phyloP scores from a whole-genome alignment of 2,113 vertebrate species.

The Saccopteryx bilineata region DNA sequence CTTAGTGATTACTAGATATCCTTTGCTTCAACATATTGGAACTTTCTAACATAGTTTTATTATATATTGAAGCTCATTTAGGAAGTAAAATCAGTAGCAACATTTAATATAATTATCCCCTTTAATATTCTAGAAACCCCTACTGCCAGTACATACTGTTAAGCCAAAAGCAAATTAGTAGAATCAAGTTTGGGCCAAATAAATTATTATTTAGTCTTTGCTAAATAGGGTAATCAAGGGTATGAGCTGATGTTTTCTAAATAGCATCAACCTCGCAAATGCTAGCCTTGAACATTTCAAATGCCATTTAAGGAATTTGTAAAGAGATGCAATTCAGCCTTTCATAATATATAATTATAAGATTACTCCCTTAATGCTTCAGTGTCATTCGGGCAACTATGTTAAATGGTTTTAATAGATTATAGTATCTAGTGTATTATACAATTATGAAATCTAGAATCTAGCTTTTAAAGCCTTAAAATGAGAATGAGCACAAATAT shows the following conservation, averaged over 20 bases:
- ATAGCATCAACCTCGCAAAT: not conserved
- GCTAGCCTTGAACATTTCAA: not conserved
- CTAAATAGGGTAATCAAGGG: not conserved
- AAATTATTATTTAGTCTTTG: not conserved
- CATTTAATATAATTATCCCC: not conserved
- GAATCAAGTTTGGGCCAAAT: not conserved
- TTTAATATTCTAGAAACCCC: not conserved
- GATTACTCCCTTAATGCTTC: not conserved
- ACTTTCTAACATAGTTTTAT: not conserved
- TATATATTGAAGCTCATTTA: not conserved
- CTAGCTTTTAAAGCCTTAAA: constrained; percentile 21
- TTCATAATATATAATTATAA: not conserved
- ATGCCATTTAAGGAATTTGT: not conserved
- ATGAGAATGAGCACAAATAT: constrained; percentile 2
- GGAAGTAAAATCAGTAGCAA: not conserved
- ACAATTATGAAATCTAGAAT: not conserved
- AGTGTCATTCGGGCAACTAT: not conserved
- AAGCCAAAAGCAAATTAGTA: constrained; percentile 14
- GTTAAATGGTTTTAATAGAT: not conserved
- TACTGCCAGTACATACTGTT: not conserved
- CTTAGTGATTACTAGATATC: not conserved
- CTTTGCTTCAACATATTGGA: not conserved
- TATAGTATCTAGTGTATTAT: not conserved
- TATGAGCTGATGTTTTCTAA: not conserved
- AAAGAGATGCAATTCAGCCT: not conserved